Conservation (phyloP, 2,113 vertebrate species). For the Gambusia affinis region DNA sequence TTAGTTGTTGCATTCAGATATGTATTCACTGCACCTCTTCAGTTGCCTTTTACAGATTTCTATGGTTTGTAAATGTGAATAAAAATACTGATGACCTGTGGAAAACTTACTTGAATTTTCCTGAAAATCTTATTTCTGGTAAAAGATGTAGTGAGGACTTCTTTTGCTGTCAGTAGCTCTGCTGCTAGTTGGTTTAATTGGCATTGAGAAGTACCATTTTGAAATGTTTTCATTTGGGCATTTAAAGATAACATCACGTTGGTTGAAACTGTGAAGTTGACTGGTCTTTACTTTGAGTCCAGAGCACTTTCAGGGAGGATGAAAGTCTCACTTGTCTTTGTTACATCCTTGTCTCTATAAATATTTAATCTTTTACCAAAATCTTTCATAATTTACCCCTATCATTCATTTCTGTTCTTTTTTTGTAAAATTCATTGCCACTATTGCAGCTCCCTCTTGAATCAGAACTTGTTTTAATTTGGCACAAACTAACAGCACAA, state of each 20-base stretch:
- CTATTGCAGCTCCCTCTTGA: slow-evolving; percentile 17
- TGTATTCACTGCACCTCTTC: slow-evolving; percentile 47
- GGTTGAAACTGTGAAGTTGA: no score
- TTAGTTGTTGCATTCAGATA: slow-evolving; percentile 29
- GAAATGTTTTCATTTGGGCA: no score
- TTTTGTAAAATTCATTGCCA: slow-evolving; percentile 34
- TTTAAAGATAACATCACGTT: background rate
- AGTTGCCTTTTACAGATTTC: slow-evolving; percentile 54
- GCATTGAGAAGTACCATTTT: no score
- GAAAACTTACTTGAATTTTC: slow-evolving; percentile 73
- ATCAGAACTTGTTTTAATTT: slow-evolving; percentile 44
- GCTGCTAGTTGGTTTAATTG: no score
- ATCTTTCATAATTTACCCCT: slow-evolving; percentile 25
- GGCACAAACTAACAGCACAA: slow-evolving; percentile 46
- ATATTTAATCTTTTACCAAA: slow-evolving; percentile 37
- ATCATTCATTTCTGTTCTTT: slow-evolving; percentile 5
- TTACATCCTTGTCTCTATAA: slow-evolving; percentile 18
- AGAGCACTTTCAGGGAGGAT: background rate
- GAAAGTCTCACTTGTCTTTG: slow-evolving; percentile 18
- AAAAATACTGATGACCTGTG: slow-evolving; percentile 45
- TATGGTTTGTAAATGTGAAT: slow-evolving; percentile 68
- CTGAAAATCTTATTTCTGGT: slow-evolving; percentile 52
- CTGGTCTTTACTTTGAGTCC: background rate
- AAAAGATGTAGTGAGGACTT: slow-evolving; percentile 15
- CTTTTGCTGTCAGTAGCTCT: no score